Conservation (phyloP, 1,140 invertebrate genomes). For the Aphaenogaster ashmeadi region DNA sequence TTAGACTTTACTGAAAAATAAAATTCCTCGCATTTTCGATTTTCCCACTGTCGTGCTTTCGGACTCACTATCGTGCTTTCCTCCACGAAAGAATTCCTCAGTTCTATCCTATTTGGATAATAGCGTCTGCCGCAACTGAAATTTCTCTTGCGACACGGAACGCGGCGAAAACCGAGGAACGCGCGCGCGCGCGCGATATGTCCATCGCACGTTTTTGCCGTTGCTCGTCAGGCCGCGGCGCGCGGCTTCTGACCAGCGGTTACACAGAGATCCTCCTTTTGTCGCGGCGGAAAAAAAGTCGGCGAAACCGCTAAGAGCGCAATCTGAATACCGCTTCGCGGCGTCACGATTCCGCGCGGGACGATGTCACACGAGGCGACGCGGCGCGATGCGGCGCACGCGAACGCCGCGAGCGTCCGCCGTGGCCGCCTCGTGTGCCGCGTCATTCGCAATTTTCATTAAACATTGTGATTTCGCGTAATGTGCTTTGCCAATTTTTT, state of each 20-base stretch:
- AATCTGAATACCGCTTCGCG: constrained; percentile 87
- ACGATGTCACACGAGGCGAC: constrained; percentile 81
- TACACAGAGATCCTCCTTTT: constrained; percentile 83
- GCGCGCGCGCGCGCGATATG: constrained; percentile 39
- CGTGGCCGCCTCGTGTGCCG: constrained; percentile 77
- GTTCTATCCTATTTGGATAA: constrained; percentile 46
- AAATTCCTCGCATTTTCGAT: background rate
- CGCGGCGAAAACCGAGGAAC: constrained; percentile 37
- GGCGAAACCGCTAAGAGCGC: constrained; percentile 87
- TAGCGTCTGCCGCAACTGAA: constrained; percentile 57
- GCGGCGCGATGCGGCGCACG: background rate
- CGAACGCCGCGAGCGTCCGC: background rate
- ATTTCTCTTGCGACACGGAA: constrained; percentile 48
- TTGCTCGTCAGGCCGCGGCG: constrained; percentile 53
- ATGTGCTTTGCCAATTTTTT: constrained; percentile 84
- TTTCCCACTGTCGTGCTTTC: constrained; percentile 27
- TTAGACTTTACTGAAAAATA: background rate
- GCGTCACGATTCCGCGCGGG: constrained; percentile 84
- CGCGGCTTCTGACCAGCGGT: constrained; percentile 84
- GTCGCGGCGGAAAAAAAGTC: constrained; percentile 83
- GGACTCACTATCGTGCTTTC: background rate
- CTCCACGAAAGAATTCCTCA: background rate
- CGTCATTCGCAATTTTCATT: constrained; percentile 84
- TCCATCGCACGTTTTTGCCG: constrained; percentile 58
- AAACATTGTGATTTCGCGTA: constrained; percentile 87